Percentiles rank a stretch among this genome's conserved stretches.
Evolutionary conservation across 2,113 vertebrate genomes (phyloP).

Genomic region (Haemorhous mexicanus): DNA sequence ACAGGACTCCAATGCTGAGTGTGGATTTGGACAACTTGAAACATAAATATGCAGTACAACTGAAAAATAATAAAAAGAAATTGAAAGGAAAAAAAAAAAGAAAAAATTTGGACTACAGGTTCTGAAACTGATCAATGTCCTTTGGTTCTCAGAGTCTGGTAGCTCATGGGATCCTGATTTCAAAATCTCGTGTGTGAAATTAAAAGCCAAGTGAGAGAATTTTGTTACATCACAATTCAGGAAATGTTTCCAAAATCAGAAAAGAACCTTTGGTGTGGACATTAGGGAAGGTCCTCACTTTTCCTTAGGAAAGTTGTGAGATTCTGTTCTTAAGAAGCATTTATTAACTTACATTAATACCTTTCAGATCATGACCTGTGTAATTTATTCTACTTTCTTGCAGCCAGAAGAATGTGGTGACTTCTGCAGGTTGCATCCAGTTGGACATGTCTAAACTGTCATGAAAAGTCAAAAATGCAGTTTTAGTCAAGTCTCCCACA

Average conservation of each 20-base stretch:
- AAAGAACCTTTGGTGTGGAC: neutral
- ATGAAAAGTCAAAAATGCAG: neutral
- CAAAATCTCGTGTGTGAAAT: neutral
- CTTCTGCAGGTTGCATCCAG: neutral
- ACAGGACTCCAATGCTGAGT: neutral
- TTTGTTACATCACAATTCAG: neutral
- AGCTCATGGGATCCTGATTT: neutral
- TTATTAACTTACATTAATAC: neutral
- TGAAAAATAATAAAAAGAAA: neutral
- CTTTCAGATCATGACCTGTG: neutral
- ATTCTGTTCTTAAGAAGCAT: neutral
- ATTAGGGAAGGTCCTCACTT: neutral
- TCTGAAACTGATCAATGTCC: neutral
- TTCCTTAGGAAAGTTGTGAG: neutral
- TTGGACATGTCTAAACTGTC: neutral
- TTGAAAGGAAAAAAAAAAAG: accelerated
- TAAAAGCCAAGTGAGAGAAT: neutral
- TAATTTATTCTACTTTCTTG: neutral
- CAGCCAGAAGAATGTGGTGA: neutral
- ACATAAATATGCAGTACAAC: neutral
- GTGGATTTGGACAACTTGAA: neutral
- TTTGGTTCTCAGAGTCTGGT: neutral
- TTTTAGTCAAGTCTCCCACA: neutral
- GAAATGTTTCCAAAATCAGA: neutral
- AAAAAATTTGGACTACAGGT: neutral